These are phyloP conservation scores for Drosophila biarmipes DNA, from an alignment of 1,140 invertebrate species.

Conservation along the genomic window DNA sequence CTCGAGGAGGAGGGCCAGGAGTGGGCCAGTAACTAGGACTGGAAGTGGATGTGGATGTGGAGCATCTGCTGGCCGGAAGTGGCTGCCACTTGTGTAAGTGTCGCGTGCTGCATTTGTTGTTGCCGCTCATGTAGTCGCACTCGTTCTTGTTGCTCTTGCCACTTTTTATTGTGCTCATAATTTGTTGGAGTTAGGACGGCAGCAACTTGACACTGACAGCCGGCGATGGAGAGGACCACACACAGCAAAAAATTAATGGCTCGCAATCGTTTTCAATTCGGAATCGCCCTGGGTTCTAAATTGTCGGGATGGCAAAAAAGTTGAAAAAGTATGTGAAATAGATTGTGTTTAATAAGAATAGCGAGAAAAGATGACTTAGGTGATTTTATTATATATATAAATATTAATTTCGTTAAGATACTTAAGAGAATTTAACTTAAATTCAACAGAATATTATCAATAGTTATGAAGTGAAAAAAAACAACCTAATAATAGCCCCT, in stretches of 20 bases:
- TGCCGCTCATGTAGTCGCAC: constrained; percentile 34
- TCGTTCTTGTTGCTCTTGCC: constrained; percentile 34
- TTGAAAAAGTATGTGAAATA: too few relatives aligned
- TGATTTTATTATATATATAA: too few relatives aligned
- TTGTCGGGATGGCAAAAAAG: too few relatives aligned
- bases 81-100: constrained; percentile 57
- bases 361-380: too few relatives aligned
- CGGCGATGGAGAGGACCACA: constrained; percentile 2
- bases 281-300: not conserved
- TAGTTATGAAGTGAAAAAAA: too few relatives aligned
- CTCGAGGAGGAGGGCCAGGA: constrained; percentile 17
- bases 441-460: too few relatives aligned
- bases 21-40: constrained; percentile 12
- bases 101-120: constrained; percentile 48
- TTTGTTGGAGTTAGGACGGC: constrained; percentile 62
- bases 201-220: constrained; percentile 52
- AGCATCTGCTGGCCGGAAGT: constrained; percentile 54
- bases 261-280: not conserved
- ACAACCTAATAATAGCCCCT: too few relatives aligned
- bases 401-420: too few relatives aligned
- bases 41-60: constrained; percentile 24
- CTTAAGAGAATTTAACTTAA: too few relatives aligned
- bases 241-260: not conserved
- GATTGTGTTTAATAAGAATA: too few relatives aligned
- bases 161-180: constrained; percentile 70